Base-by-base conservation (phyloP, 2,113 vertebrate species). In the Perccottus glenii region DNA sequence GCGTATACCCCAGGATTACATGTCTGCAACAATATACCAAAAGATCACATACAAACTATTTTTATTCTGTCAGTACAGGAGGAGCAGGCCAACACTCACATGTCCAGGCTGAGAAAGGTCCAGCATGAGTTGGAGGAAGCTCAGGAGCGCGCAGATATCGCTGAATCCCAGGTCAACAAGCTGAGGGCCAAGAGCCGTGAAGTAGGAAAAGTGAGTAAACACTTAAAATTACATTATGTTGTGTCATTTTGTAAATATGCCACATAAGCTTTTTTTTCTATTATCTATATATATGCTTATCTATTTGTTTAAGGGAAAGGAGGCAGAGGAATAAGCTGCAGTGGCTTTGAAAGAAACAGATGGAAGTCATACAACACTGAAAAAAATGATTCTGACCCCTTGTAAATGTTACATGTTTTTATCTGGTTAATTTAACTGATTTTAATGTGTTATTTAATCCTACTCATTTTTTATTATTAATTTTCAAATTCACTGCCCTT, bases 141-240 rank as follows among this genome's bases (percentile, higher is more conserved):
- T 7, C 91, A 94, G 81, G 94, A 96, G 85, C 77, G 94, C 0
- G 94, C 93, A 0, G 94, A 96, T 69, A 94, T 95, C 0, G 90
- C 93, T 0, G 94, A 95, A 75, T 94, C 94, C 4, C 93, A 94
- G 75, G 92, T 94, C 86, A 95, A 94, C 88, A 95, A 94, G 75
- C 84, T 91, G 67, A 90, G 89, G 48, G 79, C 81, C 35, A 91
- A 88, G 78, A 92, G 88, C 60, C 81, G 88, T 1, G 91, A 92
- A 9, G 62, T 84, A 50, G 90, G 80, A 65, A 92, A 90, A 80
- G 90, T 91, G 53, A 71, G 81, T 59, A 42, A 43, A 44, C 6
- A 27, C 33, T 51, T 52, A n/a, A 14, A 50, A 63, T 5, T 6
- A 11, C 12, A 9, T 56, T 3, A 43, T 4, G 4, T n/a, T 55